Base-by-base conservation (phyloP, 2,797 vertebrate genomes). In the Clarias fuscus region DNA sequence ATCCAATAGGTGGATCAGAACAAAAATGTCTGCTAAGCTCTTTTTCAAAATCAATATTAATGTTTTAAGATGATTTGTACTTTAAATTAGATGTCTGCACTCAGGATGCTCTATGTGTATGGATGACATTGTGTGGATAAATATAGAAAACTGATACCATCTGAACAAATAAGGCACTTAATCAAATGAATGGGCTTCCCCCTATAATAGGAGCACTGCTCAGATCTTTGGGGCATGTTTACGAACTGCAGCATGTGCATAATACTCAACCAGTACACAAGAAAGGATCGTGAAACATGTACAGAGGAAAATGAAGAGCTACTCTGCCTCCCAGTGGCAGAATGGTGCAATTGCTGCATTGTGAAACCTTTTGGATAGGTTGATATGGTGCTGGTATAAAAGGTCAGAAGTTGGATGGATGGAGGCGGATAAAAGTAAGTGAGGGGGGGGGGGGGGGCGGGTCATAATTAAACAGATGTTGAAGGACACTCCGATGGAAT, bases 311-410 rank as follows among this genome's bases (percentile, higher is more conserved):
- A 76, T 71, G 72, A 85, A 89, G 86, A 79, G 83, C 88, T 87
- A 92, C 80, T 89, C 90, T 94, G 92, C 91, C 91, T 92, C 92
- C 93, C 92, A 77, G 89, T 92, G 95, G 86, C 48, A 0, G 72
- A 2, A 59, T 10, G 13, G 8, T 1, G 48, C 22, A 82, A 33
- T 73, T 89, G 76, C 84, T 83, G 2, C 7, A 83, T 86, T 85
- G 1, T 1, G 8, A 43, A 4, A 43, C 40, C 64, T 24, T 70
- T 2, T 64, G 62, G n/a, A 85, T 75, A 53, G n/a, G 20, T 62
- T 71, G 58, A 84, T 84, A 56, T 40, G 71, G 58, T 70, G 30
- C 7, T 67, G 68, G 30, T 81, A 40, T 40, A 67, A 58, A 79
- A 67, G 58, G 67, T 84, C 82, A 80, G 59, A 18, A 76, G 62